phyloP scores from a whole-genome alignment of 1,140 invertebrate species.

The Drosophila lowei region DNA sequence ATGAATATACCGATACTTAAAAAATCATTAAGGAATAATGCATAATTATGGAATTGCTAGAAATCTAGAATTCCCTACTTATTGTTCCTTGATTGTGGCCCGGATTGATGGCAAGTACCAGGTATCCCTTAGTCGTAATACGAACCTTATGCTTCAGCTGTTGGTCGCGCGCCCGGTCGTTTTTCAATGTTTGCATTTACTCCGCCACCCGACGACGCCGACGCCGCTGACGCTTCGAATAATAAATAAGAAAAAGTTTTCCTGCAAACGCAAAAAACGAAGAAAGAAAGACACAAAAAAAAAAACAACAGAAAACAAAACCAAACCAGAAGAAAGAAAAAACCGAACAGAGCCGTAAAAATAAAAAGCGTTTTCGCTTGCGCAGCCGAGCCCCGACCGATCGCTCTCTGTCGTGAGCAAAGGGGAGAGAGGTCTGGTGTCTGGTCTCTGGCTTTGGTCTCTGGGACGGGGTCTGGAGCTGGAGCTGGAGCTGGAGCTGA shows the following conservation, averaged over 20 bases:
- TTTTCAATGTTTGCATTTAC: constrained; percentile 72
- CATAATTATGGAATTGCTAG: no score
- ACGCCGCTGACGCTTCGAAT: constrained; percentile 49
- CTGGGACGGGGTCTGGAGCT: constrained; percentile 17
- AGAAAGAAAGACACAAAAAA: constrained; percentile 7
- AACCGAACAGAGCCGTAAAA: constrained; percentile 50
- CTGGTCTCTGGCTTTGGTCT: neutral
- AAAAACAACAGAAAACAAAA: constrained; percentile 46
- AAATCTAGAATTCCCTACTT: no score
- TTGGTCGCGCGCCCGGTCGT: constrained; percentile 41
- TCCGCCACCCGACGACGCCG: constrained; percentile 29
- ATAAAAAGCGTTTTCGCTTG: constrained; percentile 73
- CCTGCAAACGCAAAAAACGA: constrained; percentile 65
- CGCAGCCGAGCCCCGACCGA: constrained; percentile 25
- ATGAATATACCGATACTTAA: no score
- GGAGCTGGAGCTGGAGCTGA: constrained; percentile 31
- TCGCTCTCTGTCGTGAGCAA: constrained; percentile 1
- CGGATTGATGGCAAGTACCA: no score
- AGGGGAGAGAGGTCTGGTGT: constrained; percentile 15
- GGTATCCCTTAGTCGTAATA: no score
- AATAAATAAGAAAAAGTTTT: constrained; percentile 83
- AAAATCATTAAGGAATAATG: no score
- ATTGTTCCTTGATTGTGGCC: no score
- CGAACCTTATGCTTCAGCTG: no score
- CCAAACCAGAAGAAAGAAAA: constrained; percentile 53